Base-by-base conservation (phyloP, 2,888 invertebrate genomes). In the Heliconius cydno region DNA sequence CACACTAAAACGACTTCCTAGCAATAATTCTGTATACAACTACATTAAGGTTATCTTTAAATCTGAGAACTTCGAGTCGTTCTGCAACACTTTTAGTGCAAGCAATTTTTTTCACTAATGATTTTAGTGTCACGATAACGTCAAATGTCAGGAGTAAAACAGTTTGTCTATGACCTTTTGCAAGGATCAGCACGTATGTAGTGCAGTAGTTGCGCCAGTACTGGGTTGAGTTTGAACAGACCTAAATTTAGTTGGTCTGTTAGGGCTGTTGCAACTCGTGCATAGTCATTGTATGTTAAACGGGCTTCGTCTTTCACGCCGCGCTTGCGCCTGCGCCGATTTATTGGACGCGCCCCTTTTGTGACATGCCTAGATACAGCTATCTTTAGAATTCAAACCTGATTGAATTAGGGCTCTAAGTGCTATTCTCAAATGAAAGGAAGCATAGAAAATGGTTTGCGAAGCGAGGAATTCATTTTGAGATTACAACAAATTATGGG, bases 281-380 rank as follows among this genome's bases (percentile, higher is more conserved):
- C 80, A 90, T 90, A 92, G 87, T 92, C 94, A 95, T 95, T 95
- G 94, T 95, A 95, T 95, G 94, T 93, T 92, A 95, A 95, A 90
- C 92, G 93, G 88, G 92, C 94, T 94, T 92, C 94, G 91, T 94
- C 94, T 93, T 91, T 92, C 92, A 90, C 91, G 90, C 89, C 86
- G 86, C 87, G 87, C 88, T 86, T 87, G 87, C 85, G 88, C 90
- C 84, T 84, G 87, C 86, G 90, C 87, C 92, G 91, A 94, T 94
- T 94, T 94, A 94, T 94, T 93, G 88, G 91, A 89, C 94, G 89
- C 93, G 91, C 94, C 94, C 92, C 90, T 90, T 88, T 86, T 87
- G 90, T 91, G 91, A 91, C 89, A 92, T 86, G 85, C 83, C 15
- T 82, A 84, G 84, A 84, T 86, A 85, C 82, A 86, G 81, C 84